A percentile compares a stretch with the other conserved stretches of the same genome.
Conservation (phyloP, 2,113 vertebrate species). For the Plotosus lineatus region DNA sequence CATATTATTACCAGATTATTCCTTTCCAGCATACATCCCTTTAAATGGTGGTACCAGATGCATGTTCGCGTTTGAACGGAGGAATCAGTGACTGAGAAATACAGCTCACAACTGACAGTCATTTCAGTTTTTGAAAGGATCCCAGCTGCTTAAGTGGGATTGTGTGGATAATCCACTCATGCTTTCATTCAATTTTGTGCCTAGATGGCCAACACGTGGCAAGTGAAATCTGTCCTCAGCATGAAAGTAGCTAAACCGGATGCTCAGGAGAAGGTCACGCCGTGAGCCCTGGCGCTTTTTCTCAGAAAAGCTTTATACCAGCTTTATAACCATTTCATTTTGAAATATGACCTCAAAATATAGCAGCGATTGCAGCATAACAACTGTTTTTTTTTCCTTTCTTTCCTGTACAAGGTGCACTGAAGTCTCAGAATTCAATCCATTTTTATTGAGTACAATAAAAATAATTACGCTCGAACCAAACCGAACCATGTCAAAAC, state of each 20-base stretch:
- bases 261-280: constrained; percentile 39
- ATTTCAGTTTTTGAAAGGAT: constrained; percentile 44
- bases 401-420: neutral
- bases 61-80: neutral
- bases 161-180: constrained; percentile 46
- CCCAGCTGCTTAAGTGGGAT: constrained; percentile 53
- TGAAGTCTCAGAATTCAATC: neutral
- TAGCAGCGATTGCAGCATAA: neutral
- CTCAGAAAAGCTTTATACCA: constrained; percentile 4
- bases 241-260: constrained; percentile 24
- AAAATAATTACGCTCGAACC: neutral
- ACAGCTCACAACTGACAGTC: constrained; percentile 32
- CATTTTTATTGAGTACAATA: neutral
- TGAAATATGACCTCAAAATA: constrained; percentile 7
- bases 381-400: no score
- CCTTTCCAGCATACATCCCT: neutral
- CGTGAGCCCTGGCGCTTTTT: constrained; percentile 31
- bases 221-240: constrained; percentile 33
- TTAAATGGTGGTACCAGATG: neutral
- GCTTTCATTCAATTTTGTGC: constrained; percentile 46
- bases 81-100: constrained; percentile 39
- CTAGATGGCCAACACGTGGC: constrained; percentile 44
- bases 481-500: neutral
- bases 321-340: constrained; percentile 1
- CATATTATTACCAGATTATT: neutral